Evolutionary conservation across 2,888 invertebrate species (phyloP).

Genomic region (Ormyrus pomaceus): DNA sequence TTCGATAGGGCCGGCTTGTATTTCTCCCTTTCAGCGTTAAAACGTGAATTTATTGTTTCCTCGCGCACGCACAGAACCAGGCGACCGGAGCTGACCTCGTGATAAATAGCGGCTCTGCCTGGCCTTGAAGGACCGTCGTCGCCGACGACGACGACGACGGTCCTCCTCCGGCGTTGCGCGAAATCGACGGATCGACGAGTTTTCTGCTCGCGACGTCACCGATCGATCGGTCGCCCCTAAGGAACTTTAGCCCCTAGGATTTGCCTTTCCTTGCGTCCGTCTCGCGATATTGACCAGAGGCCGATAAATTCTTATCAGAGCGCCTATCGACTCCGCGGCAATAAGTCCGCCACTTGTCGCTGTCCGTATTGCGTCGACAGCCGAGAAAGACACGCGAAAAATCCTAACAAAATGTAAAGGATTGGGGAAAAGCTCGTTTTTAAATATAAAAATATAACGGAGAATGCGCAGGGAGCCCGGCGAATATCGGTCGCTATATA

Average conservation of each 20-base stretch:
- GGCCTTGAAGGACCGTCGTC: conserved; percentile 44
- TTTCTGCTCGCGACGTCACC: not conserved
- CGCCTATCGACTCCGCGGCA: conserved; percentile 9
- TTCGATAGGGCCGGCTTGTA: conserved; percentile 38
- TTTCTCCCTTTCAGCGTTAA: conserved; percentile 45
- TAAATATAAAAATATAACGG: conserved; percentile 18
- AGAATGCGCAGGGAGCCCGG: conserved; percentile 6
- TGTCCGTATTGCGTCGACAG: not conserved
- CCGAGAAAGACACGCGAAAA: not conserved
- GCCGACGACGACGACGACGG: not conserved
- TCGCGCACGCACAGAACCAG: not conserved
- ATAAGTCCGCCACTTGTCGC: conserved; percentile 16
- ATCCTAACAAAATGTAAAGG: not conserved
- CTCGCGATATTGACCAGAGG: conserved; percentile 36
- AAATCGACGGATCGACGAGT: not conserved
- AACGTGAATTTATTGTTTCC: conserved; percentile 52
- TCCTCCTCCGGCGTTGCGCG: not conserved
- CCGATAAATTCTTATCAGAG: conserved; percentile 45
- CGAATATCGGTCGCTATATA: conserved; percentile 2
- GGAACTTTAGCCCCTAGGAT: conserved; percentile 36
- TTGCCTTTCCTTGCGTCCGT: conserved; percentile 39
- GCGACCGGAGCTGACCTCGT: conserved; percentile 19
- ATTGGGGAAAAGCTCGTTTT: not conserved
- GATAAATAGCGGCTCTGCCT: conserved; percentile 45
- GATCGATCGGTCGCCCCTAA: not conserved